Evolutionary conservation across 1,140 invertebrate species (phyloP).

Genomic region (Bombus sibiricus): DNA sequence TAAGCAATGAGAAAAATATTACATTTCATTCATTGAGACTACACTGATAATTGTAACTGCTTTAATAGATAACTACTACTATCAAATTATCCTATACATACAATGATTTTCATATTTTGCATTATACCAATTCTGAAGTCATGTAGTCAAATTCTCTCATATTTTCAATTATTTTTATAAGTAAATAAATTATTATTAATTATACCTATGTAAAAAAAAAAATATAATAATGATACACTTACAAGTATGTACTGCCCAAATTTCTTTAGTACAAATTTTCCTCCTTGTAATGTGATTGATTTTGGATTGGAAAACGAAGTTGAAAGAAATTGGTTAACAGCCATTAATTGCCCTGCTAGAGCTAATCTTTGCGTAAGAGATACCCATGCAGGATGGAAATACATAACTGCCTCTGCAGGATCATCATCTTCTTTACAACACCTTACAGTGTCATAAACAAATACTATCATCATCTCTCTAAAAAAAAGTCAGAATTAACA

Average conservation of each 20-base stretch:
- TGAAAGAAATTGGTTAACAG: conserved; percentile 89
- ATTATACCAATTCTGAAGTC: not conserved
- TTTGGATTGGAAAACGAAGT: conserved; percentile 88
- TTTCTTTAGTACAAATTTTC: conserved; percentile 91
- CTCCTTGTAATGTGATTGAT: conserved; percentile 90
- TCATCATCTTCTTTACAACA: conserved; percentile 91
- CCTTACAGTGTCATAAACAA: conserved; percentile 92
- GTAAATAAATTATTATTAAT: not conserved
- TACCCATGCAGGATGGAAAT: conserved; percentile 94
- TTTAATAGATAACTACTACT: conserved; percentile 30
- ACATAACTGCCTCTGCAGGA: conserved; percentile 92
- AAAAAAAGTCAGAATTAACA: conserved; percentile 62
- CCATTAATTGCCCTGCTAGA: conserved; percentile 92
- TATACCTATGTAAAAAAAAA: not conserved
- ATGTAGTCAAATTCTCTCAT: not conserved
- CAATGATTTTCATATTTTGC: not conserved
- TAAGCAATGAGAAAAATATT: conserved; percentile 12
- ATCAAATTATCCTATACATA: not conserved
- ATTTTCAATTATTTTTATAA: not conserved
- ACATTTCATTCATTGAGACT: not conserved
- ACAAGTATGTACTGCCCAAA: conserved; percentile 91
- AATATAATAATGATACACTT: conserved; percentile 70
- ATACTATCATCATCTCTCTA: conserved; percentile 94
- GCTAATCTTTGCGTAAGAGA: conserved; percentile 90
- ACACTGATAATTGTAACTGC: conserved; percentile 17